Conservation (phyloP, 2,888 invertebrate species). For the Chironomus riparius region DNA sequence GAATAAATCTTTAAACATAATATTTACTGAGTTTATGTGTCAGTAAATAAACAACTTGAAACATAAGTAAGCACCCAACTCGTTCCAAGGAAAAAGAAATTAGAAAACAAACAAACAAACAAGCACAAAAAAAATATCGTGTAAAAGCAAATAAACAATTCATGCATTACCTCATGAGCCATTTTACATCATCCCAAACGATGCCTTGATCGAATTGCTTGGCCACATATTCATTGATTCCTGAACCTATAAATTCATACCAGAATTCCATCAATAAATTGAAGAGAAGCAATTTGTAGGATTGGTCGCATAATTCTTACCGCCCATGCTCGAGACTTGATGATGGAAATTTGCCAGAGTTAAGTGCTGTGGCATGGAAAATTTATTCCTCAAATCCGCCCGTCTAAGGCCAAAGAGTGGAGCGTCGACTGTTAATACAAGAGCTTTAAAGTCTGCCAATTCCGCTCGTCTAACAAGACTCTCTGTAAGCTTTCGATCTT, state of each 20-base stretch:
- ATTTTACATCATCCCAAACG: conserved; percentile 78
- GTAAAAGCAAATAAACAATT: conserved; percentile 26
- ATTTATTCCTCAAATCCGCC: conserved; percentile 75
- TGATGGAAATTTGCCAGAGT: conserved; percentile 75
- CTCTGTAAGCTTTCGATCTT: conserved; percentile 62
- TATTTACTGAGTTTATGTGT: too few relatives aligned
- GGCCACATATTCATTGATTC: conserved; percentile 67
- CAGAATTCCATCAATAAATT: conserved; percentile 36
- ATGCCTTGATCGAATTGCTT: conserved; percentile 70
- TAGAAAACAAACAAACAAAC: too few relatives aligned
- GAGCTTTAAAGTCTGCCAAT: conserved; percentile 71
- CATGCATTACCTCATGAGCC: conserved; percentile 59
- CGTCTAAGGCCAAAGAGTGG: conserved; percentile 76
- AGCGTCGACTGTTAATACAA: conserved; percentile 82
- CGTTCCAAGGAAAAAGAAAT: too few relatives aligned
- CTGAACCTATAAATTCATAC: conserved; percentile 47
- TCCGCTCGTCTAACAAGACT: conserved; percentile 70
- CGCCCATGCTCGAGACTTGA: conserved; percentile 32
- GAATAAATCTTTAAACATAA: conserved; percentile 24
- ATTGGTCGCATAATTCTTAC: background rate
- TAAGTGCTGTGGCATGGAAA: conserved; percentile 69
- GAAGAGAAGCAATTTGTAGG: conserved; percentile 33
- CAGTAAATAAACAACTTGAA: too few relatives aligned
- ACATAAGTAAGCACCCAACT: too few relatives aligned
- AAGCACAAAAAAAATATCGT: too few relatives aligned